Evolutionary conservation across 1,140 invertebrate genomes (phyloP).

Genomic region (Heliconius hermathena): DNA sequence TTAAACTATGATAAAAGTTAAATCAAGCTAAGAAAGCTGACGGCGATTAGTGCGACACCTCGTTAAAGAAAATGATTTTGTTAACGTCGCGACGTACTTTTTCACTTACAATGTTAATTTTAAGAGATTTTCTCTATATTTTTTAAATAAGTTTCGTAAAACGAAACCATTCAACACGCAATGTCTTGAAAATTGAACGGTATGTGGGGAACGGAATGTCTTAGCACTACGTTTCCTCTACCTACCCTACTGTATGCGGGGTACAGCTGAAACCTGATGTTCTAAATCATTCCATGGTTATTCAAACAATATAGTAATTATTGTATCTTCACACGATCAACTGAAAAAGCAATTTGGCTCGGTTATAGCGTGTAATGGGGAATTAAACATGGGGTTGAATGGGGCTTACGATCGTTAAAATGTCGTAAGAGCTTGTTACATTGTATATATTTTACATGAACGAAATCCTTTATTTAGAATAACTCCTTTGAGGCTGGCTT

Average conservation of each 20-base stretch:
- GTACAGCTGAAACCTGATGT: not conserved
- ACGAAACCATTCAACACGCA: no score
- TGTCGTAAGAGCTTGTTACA: constrained; percentile 1
- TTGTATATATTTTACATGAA: constrained; percentile 13
- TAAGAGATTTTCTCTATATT: not conserved
- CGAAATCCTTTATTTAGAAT: constrained; percentile 1
- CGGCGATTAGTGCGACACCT: constrained; percentile 14
- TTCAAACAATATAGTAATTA: not conserved
- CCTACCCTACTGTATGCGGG: not conserved
- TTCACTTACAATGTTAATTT: constrained; percentile 15
- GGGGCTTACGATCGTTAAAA: constrained; percentile 8
- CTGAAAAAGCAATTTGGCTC: constrained; percentile 12
- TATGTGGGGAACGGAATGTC: no score
- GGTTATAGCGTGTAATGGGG: constrained; percentile 10
- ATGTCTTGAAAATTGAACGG: no score
- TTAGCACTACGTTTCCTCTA: not conserved
- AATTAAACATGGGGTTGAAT: constrained; percentile 11
- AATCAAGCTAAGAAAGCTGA: constrained; percentile 18
- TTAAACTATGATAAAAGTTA: constrained; percentile 10
- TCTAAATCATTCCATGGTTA: not conserved
- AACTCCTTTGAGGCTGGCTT: not conserved
- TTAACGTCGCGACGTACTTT: constrained; percentile 8
- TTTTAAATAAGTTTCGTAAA: not conserved
- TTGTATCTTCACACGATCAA: not conserved
- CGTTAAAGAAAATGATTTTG: constrained; percentile 17